Conservation (phyloP, 1,140 invertebrate species). For the Holcopasites calliopsidis region DNA sequence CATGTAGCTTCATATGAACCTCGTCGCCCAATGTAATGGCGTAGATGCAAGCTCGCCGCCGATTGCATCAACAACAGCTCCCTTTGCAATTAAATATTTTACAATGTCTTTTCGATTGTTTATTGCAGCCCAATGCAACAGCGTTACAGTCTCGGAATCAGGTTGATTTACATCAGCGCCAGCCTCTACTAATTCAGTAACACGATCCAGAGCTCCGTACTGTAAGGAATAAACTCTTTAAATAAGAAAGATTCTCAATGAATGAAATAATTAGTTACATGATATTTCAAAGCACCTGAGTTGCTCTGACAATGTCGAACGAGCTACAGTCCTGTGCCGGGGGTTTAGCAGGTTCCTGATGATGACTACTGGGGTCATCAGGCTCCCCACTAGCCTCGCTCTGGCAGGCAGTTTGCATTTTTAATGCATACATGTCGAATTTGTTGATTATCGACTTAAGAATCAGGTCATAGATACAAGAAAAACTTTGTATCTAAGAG, state of each 20-base stretch:
- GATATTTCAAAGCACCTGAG: conserved; percentile 82
- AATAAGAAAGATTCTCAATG: background rate
- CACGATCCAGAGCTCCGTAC: conserved; percentile 92
- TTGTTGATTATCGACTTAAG: background rate
- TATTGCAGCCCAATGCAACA: conserved; percentile 99
- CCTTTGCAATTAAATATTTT: conserved; percentile 91
- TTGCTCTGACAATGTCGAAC: conserved; percentile 97
- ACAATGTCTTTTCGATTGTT: conserved; percentile 97
- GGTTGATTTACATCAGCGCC: conserved; percentile 95
- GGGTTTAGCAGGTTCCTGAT: conserved; percentile 74
- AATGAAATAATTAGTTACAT: conserved; percentile 13
- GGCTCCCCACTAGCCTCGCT: conserved; percentile 73
- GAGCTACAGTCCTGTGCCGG: conserved; percentile 86
- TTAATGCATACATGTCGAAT: conserved; percentile 75
- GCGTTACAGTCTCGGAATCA: conserved; percentile 94
- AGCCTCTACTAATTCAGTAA: conserved; percentile 91
- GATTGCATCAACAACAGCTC: conserved; percentile 94
- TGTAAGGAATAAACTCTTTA: conserved; percentile 72
- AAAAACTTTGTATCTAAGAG: background rate
- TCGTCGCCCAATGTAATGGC: conserved; percentile 98
- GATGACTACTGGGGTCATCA: conserved; percentile 70
- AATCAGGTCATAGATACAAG: conserved; percentile 1
- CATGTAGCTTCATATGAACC: conserved; percentile 75
- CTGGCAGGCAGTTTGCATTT: conserved; percentile 76
- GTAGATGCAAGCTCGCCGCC: conserved; percentile 97